Conservation (phyloP, 2,888 invertebrate species). For the Dolichopus griseipennis region DNA sequence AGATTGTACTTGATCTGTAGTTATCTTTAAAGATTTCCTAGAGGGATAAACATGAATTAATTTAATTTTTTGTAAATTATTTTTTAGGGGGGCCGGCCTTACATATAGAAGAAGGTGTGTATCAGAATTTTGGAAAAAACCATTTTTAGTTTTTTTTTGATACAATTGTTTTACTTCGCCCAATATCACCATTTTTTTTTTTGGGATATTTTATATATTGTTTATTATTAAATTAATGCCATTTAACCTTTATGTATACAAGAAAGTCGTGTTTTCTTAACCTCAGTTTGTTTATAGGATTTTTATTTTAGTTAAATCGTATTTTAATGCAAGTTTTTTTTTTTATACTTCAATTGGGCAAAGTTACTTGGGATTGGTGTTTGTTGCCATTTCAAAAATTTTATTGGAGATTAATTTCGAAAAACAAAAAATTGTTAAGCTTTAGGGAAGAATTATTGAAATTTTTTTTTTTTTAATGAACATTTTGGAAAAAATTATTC, state of each 20-base stretch:
- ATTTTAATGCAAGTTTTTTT: not conserved
- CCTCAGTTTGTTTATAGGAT: not conserved
- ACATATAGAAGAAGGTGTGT: not conserved
- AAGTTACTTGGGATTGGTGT: not conserved
- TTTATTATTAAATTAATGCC: not conserved
- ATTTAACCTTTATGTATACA: not conserved
- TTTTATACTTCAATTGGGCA: no score
- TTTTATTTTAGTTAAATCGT: not conserved
- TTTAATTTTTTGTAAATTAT: no score
- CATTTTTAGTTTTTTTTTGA: not conserved
- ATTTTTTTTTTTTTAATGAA: not conserved
- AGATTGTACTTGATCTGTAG: not conserved
- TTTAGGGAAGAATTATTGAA: not conserved
- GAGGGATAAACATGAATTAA: not conserved
- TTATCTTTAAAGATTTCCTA: not conserved
- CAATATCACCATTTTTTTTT: not conserved
- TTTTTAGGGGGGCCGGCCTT: no score
- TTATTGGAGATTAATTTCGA: not conserved
- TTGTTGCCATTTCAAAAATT: not conserved
- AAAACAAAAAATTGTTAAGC: not conserved
- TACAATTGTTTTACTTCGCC: constrained; percentile 1
- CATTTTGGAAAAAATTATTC: no score
- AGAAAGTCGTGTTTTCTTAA: constrained; percentile 1
- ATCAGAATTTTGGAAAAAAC: not conserved
- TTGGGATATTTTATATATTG: not conserved